A percentile compares a stretch with the other conserved stretches of the same genome.
Evolutionary conservation across 1,140 invertebrate species (phyloP).

Genomic region (Papilio polyxenes): DNA sequence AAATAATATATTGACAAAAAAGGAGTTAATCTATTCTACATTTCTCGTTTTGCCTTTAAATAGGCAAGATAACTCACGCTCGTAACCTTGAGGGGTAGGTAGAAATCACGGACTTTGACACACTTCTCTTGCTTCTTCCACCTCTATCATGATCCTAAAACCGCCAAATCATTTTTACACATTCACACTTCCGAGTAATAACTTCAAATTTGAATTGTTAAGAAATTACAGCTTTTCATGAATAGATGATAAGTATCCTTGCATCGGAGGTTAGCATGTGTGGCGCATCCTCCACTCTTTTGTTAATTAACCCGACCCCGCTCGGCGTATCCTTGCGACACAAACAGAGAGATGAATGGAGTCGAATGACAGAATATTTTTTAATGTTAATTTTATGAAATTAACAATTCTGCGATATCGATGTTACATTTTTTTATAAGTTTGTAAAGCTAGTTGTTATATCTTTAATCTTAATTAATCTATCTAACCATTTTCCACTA

Average conservation of each 20-base stretch:
- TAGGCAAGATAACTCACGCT: not conserved
- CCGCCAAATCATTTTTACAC: not conserved
- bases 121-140: not conserved
- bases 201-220: conserved; percentile 1
- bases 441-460: too few relatives aligned
- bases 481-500: too few relatives aligned
- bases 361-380: conserved; percentile 29
- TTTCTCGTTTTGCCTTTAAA: not conserved
- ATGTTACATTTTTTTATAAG: not conserved
- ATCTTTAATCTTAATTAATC: too few relatives aligned
- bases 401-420: not conserved
- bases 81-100: not conserved
- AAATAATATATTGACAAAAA: not conserved
- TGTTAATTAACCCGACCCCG: conserved; percentile 71
- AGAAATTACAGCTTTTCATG: not conserved
- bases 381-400: too few relatives aligned
- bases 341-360: conserved; percentile 52
- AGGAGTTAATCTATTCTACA: not conserved
- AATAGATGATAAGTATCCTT: conserved; percentile 5
- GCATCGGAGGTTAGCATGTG: conserved; percentile 54
- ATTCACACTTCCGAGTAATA: not conserved
- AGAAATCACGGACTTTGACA: not conserved
- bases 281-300: conserved; percentile 55
- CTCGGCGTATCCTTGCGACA: conserved; percentile 57
- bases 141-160: too few relatives aligned